phyloP scores from a whole-genome alignment of 2,113 vertebrate genomes.

The Pluvianellus socialis region DNA sequence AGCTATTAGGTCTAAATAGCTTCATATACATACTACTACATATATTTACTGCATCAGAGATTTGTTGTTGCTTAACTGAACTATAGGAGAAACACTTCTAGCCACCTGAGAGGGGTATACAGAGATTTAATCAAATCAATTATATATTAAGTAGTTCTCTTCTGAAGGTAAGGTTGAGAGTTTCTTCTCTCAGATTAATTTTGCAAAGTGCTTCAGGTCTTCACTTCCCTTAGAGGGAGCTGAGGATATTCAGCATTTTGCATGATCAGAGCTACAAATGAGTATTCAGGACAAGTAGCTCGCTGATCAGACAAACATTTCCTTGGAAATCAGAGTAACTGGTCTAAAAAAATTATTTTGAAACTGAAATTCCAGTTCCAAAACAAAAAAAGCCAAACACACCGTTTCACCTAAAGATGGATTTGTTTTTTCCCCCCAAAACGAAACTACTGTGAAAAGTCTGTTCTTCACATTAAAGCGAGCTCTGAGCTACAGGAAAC shows the following conservation, averaged over 20 bases:
- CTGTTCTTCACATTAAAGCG: background rate
- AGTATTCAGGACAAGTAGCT: background rate
- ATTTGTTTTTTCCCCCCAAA: background rate
- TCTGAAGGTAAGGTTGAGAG: background rate
- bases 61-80: background rate
- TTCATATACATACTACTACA: background rate
- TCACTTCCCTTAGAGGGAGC: background rate
- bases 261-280: background rate
- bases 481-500: background rate
- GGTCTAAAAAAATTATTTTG: background rate
- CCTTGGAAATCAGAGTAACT: background rate
- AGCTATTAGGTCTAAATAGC: background rate
- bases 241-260: background rate
- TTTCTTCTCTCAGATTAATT: background rate
- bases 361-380: background rate
- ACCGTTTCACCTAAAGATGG: background rate
- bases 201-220: background rate
- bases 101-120: background rate
- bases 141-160: background rate
- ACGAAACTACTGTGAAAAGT: background rate
- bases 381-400: background rate
- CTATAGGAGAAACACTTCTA: background rate
- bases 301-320: background rate
- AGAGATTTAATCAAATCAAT: background rate
- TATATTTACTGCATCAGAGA: background rate